These are phyloP conservation scores for Volucella bombylans DNA, from an alignment of 2,888 invertebrate species.

Conservation along the genomic window DNA sequence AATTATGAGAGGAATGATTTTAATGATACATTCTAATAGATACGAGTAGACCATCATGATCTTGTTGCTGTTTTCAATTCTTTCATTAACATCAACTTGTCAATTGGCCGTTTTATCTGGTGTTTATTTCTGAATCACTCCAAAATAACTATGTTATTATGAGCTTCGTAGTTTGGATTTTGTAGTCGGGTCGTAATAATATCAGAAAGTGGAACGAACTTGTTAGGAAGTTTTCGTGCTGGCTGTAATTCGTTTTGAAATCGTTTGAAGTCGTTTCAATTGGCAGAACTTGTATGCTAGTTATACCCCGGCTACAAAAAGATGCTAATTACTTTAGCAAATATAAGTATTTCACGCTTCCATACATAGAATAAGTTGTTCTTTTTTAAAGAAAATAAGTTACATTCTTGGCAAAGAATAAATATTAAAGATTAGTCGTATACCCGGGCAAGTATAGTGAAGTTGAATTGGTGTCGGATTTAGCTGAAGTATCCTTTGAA, in stretches of 20 bases:
- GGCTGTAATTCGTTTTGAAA: constrained; percentile 20
- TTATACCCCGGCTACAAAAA: constrained; percentile 5
- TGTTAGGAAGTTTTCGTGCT: constrained; percentile 61
- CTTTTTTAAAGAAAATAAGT: constrained; percentile 7
- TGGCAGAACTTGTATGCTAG: constrained; percentile 15
- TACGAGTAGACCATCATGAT: constrained; percentile 36
- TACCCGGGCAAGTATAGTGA: constrained; percentile 37
- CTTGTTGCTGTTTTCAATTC: constrained; percentile 58
- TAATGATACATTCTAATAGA: constrained; percentile 8
- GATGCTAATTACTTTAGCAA: constrained; percentile 67
- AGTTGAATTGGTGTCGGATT: constrained; percentile 13
- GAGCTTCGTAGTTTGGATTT: no score
- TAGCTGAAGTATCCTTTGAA: constrained; percentile 65
- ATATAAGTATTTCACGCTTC: constrained; percentile 48
- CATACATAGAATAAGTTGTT: not conserved
- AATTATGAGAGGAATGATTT: constrained; percentile 33
- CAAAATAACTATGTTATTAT: constrained; percentile 1
- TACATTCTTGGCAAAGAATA: constrained; percentile 55
- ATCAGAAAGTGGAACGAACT: constrained; percentile 66
- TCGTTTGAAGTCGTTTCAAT: constrained; percentile 21
- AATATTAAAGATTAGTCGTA: constrained; percentile 54
- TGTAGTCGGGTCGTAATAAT: not conserved
- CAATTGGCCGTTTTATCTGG: constrained; percentile 67
- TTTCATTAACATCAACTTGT: constrained; percentile 69
- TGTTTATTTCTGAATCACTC: constrained; percentile 41